Evolutionary conservation across 2,113 vertebrate genomes (phyloP).

Genomic region (Psittacara wagleri): DNA sequence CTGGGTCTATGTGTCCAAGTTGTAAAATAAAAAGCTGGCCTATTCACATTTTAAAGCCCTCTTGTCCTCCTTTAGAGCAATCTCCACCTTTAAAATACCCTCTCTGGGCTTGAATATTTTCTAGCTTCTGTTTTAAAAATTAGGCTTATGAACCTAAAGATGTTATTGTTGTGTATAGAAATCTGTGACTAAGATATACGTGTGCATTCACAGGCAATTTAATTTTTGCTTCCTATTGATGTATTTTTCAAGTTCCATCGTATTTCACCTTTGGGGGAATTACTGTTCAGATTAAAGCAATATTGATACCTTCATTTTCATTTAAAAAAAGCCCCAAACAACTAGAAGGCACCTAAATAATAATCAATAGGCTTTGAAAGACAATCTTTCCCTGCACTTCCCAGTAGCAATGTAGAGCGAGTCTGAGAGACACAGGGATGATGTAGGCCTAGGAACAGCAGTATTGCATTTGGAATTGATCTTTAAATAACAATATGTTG

Average conservation of each 20-base stretch:
- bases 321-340: background rate
- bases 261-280: slow-evolving; percentile 25
- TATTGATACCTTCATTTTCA: slow-evolving; percentile 2
- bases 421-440: background rate
- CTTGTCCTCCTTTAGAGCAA: slow-evolving; percentile 55
- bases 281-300: slow-evolving; percentile 7
- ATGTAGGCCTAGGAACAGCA: slow-evolving; percentile 26
- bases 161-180: background rate
- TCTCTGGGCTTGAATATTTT: background rate
- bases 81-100: slow-evolving; percentile 17
- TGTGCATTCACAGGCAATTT: background rate
- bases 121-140: background rate
- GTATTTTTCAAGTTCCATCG: background rate
- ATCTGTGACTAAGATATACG: background rate
- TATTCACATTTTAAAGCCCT: slow-evolving; percentile 64
- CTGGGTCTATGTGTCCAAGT: slow-evolving; percentile 44
- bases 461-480: slow-evolving; percentile 32
- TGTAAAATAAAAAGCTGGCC: slow-evolving; percentile 64
- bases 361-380: slow-evolving; percentile 50
- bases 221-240: slow-evolving; percentile 17
- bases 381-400: background rate
- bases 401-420: background rate
- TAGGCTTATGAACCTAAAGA: background rate
- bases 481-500: slow-evolving; percentile 64
- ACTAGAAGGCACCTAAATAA: slow-evolving; percentile 11